Base-by-base conservation (phyloP, 2,888 invertebrate genomes). In the Halictus ligatus region DNA sequence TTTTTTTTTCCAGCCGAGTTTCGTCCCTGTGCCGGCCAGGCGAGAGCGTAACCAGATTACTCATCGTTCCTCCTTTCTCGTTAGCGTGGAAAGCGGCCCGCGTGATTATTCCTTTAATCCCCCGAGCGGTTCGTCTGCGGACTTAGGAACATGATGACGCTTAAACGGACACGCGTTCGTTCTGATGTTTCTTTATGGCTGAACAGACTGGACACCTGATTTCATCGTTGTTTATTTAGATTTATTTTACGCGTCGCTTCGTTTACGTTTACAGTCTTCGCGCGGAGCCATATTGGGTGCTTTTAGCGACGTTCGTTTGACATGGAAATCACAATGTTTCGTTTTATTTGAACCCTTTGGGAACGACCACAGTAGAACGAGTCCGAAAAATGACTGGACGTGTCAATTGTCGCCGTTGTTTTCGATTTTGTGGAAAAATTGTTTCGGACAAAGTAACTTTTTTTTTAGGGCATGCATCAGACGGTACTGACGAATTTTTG, bases 91-190 rank as follows among this genome's bases (percentile, higher is more conserved):
- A 60, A 72, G 6, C 46, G 12, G 43, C 21, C 35, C 69, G 35
- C 69, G 69, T 40, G 69, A 69, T 71, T 71, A 71, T 71, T 71
- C 43, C 71, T 43, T 71, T 71, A 69, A 69, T 69, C 69, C 69
- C 18, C 18, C 69, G 21, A 69, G 3, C 35, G 12, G 69, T 69
- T 21, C 35, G 21, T 2, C 69, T 40, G 35, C 69, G 8, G 21
- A 21, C 69, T 40, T 69, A 40, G 69, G 40, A 69, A 69, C 69
- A 69, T 5, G 69, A 69, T 40, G 69, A 69, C 69, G 69, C 69
- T 69, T 40, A 69, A 40, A 69, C 40, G 40, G 40, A 35, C 35
- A 35, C 40, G 21, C 69, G 69, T 35, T 69, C 69, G 10, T 21
- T 21, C 21, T 1, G 69, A 69, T 40, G 10, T 69, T 40, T 21